phyloP scores from a whole-genome alignment of 2,797 vertebrate genomes.

The Triplophysa bombifrons region DNA sequence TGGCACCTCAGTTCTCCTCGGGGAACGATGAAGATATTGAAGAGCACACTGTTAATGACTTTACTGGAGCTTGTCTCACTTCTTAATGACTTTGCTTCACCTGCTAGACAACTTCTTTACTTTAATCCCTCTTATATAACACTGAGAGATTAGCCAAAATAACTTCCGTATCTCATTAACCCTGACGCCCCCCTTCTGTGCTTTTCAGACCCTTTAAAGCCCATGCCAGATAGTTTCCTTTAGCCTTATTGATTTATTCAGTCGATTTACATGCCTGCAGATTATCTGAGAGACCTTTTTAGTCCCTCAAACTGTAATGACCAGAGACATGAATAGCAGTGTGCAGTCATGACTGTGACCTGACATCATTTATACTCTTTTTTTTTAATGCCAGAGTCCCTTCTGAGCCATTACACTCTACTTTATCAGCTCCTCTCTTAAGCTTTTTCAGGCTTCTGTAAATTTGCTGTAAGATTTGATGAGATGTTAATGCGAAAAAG shows the following conservation, averaged over 20 bases:
- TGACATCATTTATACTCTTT: slow-evolving; percentile 67
- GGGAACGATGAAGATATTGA: neutral
- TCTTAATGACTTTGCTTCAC: slow-evolving; percentile 53
- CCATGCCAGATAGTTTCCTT: slow-evolving; percentile 36
- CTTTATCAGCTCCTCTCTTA: slow-evolving; percentile 3
- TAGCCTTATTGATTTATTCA: slow-evolving; percentile 62
- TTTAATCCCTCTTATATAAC: slow-evolving; percentile 49
- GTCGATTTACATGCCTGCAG: slow-evolving; percentile 62
- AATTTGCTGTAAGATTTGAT: neutral
- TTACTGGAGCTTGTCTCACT: slow-evolving; percentile 42
- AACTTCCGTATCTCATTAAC: slow-evolving; percentile 61
- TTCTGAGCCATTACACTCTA: slow-evolving; percentile 21
- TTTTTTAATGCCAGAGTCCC: neutral
- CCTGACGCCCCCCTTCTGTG: slow-evolving; percentile 52
- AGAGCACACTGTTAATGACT: slow-evolving; percentile 28
- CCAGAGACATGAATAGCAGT: slow-evolving; percentile 66
- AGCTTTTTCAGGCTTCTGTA: neutral
- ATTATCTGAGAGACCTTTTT: slow-evolving; percentile 61
- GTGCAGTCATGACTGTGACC: slow-evolving; percentile 70
- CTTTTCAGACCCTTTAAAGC: slow-evolving; percentile 38
- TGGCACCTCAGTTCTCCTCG: slow-evolving; percentile 10
- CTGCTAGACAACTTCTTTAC: slow-evolving; percentile 42
- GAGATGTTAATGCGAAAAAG: neutral
- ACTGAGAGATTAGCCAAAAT: slow-evolving; percentile 55
- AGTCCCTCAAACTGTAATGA: slow-evolving; percentile 63